Evolutionary conservation across 2,797 vertebrate genomes (phyloP).

Genomic region (Chromis chromis): DNA sequence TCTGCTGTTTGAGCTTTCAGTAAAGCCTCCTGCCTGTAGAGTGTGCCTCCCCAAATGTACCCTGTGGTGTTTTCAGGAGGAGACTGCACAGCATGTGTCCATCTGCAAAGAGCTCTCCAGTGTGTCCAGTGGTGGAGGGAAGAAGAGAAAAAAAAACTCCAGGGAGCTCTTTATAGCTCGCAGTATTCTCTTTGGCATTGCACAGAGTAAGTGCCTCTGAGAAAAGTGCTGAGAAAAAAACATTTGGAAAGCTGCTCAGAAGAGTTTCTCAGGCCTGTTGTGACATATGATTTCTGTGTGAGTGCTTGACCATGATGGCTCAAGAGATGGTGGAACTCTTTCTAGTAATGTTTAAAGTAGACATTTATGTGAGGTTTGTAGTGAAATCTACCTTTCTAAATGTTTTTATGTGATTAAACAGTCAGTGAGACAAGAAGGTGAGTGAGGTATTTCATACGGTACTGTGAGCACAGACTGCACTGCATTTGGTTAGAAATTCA

Average conservation of each 20-base stretch:
- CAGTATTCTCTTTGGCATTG: constrained; percentile 16
- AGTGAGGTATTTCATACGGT: constrained; percentile 16
- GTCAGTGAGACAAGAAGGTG: neutral
- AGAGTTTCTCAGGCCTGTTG: constrained; percentile 2
- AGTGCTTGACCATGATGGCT: neutral
- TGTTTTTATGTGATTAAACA: no score
- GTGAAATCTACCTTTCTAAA: neutral
- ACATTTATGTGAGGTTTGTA: neutral
- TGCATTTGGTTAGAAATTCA: constrained; percentile 1
- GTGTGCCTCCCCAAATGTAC: constrained; percentile 42
- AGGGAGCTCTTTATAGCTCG: constrained; percentile 32
- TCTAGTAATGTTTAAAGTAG: neutral
- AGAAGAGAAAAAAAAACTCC: constrained; percentile 3
- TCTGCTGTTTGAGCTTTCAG: constrained; percentile 55
- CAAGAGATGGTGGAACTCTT: neutral
- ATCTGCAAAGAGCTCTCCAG: constrained; percentile 58
- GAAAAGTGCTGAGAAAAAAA: constrained; percentile 23
- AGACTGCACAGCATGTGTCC: constrained; percentile 54
- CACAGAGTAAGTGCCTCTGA: constrained; percentile 24
- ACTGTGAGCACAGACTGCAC: constrained; percentile 2
- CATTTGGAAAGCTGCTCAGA: constrained; percentile 39
- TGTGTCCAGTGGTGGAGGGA: constrained; percentile 45
- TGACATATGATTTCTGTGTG: constrained; percentile 10
- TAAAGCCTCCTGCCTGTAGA: constrained; percentile 44
- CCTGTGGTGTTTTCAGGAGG: constrained; percentile 56